A percentile compares a stretch with the other conserved stretches of the same genome.
These are phyloP conservation scores for Acrocephalus scirpaceus DNA, from an alignment of 2,797 vertebrate genomes.

Conservation along the genomic window DNA sequence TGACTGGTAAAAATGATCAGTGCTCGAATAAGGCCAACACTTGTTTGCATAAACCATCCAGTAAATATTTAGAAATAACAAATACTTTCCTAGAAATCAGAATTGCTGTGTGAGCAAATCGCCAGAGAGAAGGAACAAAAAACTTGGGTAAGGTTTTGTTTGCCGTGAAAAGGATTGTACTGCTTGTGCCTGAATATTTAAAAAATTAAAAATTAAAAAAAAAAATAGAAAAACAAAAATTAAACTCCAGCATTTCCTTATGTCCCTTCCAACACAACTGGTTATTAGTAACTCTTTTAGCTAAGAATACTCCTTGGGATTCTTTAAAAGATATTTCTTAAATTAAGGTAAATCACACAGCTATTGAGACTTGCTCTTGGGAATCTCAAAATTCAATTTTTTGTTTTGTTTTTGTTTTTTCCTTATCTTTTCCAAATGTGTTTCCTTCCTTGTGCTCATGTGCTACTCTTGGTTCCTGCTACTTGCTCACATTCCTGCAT, in stretches of 20 bases:
- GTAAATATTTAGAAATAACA: slow-evolving; percentile 48
- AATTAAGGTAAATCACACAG: neutral
- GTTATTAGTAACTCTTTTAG: neutral
- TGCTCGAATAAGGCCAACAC: neutral
- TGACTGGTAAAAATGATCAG: neutral
- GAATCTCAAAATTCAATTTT: neutral
- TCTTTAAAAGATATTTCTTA: neutral
- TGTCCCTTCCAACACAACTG: neutral
- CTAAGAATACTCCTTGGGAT: neutral
- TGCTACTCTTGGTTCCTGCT: neutral
- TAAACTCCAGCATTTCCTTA: neutral
- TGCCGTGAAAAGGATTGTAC: neutral
- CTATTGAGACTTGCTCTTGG: neutral
- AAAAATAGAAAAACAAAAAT: neutral
- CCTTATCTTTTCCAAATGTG: neutral
- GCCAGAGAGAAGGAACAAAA: neutral
- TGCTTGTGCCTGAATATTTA: neutral
- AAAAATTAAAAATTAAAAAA: too few species aligned
- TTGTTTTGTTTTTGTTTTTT: rapidly evolving
- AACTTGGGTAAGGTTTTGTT: neutral
- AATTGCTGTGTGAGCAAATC: neutral
- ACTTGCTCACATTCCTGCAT: neutral
- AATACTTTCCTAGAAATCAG: slow-evolving; percentile 13
- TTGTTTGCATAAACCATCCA: neutral
- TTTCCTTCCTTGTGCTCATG: neutral